A percentile compares a stretch with the other conserved stretches of the same genome.
Evolutionary conservation across 2,888 invertebrate genomes (phyloP).

Genomic region (Crocallis elinguaria): DNA sequence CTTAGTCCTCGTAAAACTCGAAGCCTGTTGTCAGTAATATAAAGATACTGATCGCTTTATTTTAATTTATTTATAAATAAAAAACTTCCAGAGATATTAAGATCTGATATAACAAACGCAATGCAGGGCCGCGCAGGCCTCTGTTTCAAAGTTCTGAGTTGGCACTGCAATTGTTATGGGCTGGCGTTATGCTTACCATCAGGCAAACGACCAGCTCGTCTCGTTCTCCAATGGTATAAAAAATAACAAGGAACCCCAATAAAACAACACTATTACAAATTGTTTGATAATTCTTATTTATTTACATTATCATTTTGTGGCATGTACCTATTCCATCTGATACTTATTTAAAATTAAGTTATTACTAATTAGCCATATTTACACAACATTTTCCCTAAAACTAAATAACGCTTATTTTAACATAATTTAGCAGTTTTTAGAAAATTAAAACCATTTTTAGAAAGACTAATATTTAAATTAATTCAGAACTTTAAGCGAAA

Average conservation of each 20-base stretch:
- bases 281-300: constrained; percentile 67
- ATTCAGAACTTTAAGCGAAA: neutral
- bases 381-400: constrained; percentile 78
- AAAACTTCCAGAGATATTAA: too few relatives aligned
- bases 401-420: constrained; percentile 79
- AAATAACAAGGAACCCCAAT: neutral
- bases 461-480: neutral
- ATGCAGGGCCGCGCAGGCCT: too few relatives aligned
- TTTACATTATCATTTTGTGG: constrained; percentile 55
- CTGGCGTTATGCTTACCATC: too few relatives aligned
- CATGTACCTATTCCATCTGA: constrained; percentile 26
- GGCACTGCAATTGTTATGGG: too few relatives aligned
- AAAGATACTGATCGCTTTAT: too few relatives aligned
- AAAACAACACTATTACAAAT: constrained; percentile 60
- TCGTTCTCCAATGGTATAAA: neutral
- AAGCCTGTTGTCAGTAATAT: too few relatives aligned
- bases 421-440: constrained; percentile 34
- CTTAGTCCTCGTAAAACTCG: too few relatives aligned
- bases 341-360: constrained; percentile 17
- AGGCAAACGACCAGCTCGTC: too few relatives aligned
- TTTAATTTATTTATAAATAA: too few relatives aligned
- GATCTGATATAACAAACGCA: too few relatives aligned
- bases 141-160: too few relatives aligned
- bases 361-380: constrained; percentile 60
- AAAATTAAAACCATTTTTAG: neutral